Percentiles rank a stretch among this genome's conserved stretches.
phyloP scores from a whole-genome alignment of 2,888 invertebrate genomes.

The Cataglyphis rosenhaueri region DNA sequence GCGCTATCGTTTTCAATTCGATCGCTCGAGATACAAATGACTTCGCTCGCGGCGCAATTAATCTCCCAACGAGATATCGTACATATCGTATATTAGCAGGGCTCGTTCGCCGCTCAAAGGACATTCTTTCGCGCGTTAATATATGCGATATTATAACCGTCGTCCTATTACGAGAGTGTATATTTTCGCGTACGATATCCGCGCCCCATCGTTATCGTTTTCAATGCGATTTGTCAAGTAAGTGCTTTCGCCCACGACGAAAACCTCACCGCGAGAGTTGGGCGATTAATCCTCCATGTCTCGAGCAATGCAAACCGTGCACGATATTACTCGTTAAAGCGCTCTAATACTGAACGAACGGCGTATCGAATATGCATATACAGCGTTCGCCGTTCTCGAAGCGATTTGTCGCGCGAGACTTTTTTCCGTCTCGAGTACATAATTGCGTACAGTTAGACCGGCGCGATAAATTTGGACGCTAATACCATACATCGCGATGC shows the following conservation, averaged over 20 bases:
- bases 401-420: constrained; percentile 9
- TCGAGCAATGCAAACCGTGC: background rate
- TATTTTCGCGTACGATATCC: background rate
- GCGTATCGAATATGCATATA: background rate
- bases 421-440: background rate
- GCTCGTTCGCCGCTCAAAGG: constrained; percentile 12
- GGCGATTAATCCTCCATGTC: constrained; percentile 32
- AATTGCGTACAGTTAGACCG: constrained; percentile 15
- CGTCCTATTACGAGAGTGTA: constrained; percentile 17
- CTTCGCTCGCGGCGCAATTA: constrained; percentile 50
- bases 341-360: constrained; percentile 10
- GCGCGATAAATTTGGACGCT: constrained; percentile 33
- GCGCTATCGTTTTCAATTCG: constrained; percentile 51
- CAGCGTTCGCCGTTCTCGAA: constrained; percentile 12
- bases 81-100: constrained; percentile 55
- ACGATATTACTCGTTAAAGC: constrained; percentile 31
- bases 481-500: background rate
- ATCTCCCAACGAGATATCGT: constrained; percentile 56
- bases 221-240: constrained; percentile 41
- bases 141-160: constrained; percentile 38
- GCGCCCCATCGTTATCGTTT: constrained; percentile 33
- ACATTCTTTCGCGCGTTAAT: constrained; percentile 16
- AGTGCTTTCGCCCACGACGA: constrained; percentile 41
- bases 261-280: constrained; percentile 2
- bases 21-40: constrained; percentile 31